These are phyloP conservation scores for Babylonia areolata DNA, from an alignment of 1,140 invertebrate species.

Conservation along the genomic window DNA sequence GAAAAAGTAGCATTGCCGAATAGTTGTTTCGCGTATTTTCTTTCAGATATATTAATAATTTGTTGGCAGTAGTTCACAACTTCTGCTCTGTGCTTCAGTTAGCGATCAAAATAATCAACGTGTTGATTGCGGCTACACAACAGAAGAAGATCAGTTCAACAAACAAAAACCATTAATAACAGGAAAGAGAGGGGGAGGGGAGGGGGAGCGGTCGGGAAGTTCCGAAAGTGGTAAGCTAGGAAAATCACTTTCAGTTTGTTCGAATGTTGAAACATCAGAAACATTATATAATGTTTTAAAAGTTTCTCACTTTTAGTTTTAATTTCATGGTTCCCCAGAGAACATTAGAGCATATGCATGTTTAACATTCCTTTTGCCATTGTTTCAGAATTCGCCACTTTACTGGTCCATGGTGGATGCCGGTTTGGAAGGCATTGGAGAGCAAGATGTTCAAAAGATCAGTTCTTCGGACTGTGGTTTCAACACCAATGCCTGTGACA, in stretches of 20 bases:
- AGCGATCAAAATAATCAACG: not conserved
- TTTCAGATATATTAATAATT: no score
- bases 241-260: not conserved
- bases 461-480: not conserved
- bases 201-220: not conserved
- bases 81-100: not conserved
- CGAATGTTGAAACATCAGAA: not conserved
- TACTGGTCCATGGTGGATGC: slow-evolving; percentile 33
- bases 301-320: not conserved
- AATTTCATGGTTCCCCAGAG: not conserved
- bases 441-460: not conserved
- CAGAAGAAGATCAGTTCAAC: no score
- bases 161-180: no score
- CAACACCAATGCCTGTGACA: not conserved
- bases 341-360: not conserved
- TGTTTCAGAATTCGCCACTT: slow-evolving; percentile 21
- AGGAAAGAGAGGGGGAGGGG: no score
- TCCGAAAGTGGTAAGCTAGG: not conserved
- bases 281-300: not conserved
- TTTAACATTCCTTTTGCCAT: not conserved
- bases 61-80: not conserved
- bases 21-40: no score
- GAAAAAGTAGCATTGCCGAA: no score
- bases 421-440: slow-evolving; percentile 7
- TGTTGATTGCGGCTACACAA: not conserved